Evolutionary conservation across 2,797 vertebrate species (phyloP).

Genomic region (Remorina albescens): DNA sequence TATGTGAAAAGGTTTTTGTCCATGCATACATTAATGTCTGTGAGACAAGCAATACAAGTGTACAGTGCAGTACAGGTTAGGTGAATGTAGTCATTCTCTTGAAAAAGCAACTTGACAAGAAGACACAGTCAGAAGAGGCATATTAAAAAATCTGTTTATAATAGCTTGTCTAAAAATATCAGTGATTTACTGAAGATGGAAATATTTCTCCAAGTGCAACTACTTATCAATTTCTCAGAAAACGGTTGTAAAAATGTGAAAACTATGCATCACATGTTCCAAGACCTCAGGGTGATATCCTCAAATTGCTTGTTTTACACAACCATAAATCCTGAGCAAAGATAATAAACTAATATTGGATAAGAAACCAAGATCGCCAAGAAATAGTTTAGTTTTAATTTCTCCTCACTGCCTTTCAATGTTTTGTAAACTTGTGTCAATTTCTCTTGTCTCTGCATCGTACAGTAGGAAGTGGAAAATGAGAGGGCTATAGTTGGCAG

Average conservation of each 20-base stretch:
- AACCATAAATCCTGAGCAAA: background rate
- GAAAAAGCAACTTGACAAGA: conserved; percentile 1
- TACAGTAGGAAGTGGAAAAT: conserved; percentile 62
- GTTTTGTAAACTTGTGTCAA: background rate
- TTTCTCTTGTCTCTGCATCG: conserved; percentile 18
- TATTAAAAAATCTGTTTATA: background rate
- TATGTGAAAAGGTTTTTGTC: no score
- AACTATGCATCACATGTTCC: background rate
- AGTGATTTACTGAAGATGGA: background rate
- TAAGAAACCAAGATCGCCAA: no score
- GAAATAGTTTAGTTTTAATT: background rate
- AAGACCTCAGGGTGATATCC: background rate
- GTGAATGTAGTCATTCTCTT: no score
- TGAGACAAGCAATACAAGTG: no score
- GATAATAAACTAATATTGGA: no score
- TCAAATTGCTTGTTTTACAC: background rate
- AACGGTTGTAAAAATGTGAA: background rate
- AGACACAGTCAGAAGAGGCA: background rate
- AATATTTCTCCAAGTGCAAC: background rate
- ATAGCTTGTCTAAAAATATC: background rate
- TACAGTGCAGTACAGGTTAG: conserved; percentile 22
- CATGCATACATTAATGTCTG: no score
- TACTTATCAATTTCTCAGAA: background rate
- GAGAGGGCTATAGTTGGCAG: conserved; percentile 60
- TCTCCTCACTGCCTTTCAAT: background rate